phyloP scores from a whole-genome alignment of 2,113 vertebrate genomes.

The Lycaon pictus region DNA sequence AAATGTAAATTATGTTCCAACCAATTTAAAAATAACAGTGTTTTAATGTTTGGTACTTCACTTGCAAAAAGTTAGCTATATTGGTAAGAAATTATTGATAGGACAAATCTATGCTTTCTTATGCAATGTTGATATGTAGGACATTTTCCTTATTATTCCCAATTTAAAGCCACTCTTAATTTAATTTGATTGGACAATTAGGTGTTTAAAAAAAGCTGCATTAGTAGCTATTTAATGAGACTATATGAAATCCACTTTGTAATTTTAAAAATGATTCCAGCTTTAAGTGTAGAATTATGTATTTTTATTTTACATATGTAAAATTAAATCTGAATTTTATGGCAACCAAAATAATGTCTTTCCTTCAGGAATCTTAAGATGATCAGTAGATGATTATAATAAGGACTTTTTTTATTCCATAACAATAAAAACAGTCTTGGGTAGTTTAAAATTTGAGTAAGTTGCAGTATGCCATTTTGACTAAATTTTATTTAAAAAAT shows the following conservation, averaged over 20 bases:
- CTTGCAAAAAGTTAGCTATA: conserved; percentile 43
- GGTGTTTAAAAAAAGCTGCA: neutral
- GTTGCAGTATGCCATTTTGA: neutral
- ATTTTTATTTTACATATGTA: conserved; percentile 18
- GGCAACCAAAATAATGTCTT: neutral
- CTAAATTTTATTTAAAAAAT: conserved; percentile 19
- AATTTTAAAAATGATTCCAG: conserved; percentile 1
- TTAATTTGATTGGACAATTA: neutral
- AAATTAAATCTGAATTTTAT: conserved; percentile 22
- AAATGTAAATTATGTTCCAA: conserved; percentile 39
- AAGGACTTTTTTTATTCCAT: neutral
- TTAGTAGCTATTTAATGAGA: neutral
- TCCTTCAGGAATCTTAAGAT: neutral
- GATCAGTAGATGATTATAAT: neutral
- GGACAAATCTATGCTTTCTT: neutral
- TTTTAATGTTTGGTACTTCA: conserved; percentile 49
- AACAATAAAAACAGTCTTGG: neutral
- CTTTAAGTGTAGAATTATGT: neutral
- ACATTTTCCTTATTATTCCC: conserved; percentile 80
- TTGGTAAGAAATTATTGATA: conserved; percentile 63
- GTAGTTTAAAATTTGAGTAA: conserved; percentile 43
- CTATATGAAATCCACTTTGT: neutral
- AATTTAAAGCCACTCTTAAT: conserved; percentile 90
- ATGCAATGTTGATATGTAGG: conserved; percentile 9
- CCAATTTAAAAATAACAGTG: conserved; percentile 42